Base-by-base conservation (phyloP, 2,797 vertebrate species). In the Sciurus carolinensis region DNA sequence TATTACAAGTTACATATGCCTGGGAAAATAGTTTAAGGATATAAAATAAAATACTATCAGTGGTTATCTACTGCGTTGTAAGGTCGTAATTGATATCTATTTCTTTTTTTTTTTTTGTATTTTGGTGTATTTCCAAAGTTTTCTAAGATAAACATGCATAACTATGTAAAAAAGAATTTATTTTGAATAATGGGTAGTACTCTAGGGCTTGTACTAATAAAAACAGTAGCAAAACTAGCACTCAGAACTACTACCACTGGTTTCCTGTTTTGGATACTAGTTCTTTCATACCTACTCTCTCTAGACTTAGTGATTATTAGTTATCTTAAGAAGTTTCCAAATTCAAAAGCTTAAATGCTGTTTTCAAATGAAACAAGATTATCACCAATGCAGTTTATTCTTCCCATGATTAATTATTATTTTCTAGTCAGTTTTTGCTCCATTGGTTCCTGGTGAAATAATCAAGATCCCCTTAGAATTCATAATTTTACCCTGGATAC, bases 81-180 rank as follows among this genome's bases (percentile, higher is more conserved):
- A 88, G 17, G 50, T 28, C 62, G 67, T 5, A 4, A 9, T 39
- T 71, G 62, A 57, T 86, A 80, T 54, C 50, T 86, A 83, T 22
- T 77, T 93, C 36, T 22, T 75, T 54, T 36, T 59, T 85, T 79
- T 59, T 47, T 33, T 59, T 59, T 59, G 30, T 47, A 76, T 59
- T 72, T 87, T 20, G 12, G 18, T 73, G 3, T 62, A 79, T 94
- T 93, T 95, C 95, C 36, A 5, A 90, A 87, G 69, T 83, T 95
- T 96, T 94, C 36, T 87, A 59, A 47, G 69, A 57, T 73, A 95
- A 57, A 52, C 1, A 84, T 71, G 54, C 0, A 71, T 24, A 69
- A 33, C 8, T 91, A 59, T 47, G n/a, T 89, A 88, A 80, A 1
- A 87, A 71, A 87, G 87, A 66, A 59, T 33, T 39, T 77, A 20